Base-by-base conservation (phyloP, 1,140 invertebrate species). In the Plutomurus gul region DNA sequence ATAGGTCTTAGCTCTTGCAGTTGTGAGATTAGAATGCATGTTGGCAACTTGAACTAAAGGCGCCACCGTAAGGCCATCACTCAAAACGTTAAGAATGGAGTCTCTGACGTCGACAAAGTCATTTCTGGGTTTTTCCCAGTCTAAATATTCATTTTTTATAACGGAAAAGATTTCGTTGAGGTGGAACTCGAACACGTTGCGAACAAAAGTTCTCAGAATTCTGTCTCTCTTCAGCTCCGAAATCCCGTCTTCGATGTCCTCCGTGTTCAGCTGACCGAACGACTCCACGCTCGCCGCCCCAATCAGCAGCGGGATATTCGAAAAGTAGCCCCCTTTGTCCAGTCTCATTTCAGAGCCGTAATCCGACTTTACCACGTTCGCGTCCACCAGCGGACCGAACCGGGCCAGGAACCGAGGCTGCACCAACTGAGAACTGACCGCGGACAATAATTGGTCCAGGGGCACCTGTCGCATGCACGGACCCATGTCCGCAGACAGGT, bases 121-220 rank as follows among this genome's bases (percentile, higher is more conserved):
- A 39, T 81, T 81, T 82, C 92, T 86, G 80, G 93, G 90, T 83
- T 92, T 90, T 85, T 95, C 94, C 95, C 95, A 96, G 86, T 96
- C 94, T 51, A 94, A 96, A 87, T 96, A 96, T 86, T 96, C 95
- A 86, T 96, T 96, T 87, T 94, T 93, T 71, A 96, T 88, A 33
- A 94, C 94, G 20, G 94, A 94, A 87, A 93, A 95, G 84, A 95
- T 96, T 87, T 95, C 94, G 87, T 95, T 95, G 75, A 95, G 89
- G 88, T 96, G 94, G 87, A 93, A 96, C 84, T 92, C 92, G 86
- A 95, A 96, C 46, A 93, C 92, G 86, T 96, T 96, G 43, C 94
- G 89, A 51, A 96, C 94, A 87, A 94, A 95, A 13, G 94, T 96
- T 76, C 94, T 89, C 82, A 96, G 88, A 82, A 96, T 94, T 51